Percentiles rank a stretch among this genome's conserved stretches.
Conservation (phyloP, 2,113 vertebrate genomes). For the Gymnocephalus cernua region DNA sequence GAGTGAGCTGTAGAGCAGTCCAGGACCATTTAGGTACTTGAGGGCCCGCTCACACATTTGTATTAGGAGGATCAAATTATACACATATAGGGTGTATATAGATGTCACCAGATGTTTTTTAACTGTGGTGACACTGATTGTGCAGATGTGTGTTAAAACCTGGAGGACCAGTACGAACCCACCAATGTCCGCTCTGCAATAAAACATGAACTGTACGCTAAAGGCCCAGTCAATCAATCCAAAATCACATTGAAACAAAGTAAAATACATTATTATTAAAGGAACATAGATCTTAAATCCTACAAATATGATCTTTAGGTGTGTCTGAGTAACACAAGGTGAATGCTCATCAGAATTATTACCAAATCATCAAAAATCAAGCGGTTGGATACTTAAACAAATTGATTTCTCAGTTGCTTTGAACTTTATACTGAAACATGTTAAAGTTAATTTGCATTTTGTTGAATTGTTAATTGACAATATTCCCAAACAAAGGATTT, state of each 20-base stretch:
- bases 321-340: conserved; percentile 13
- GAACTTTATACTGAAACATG: conserved; percentile 6
- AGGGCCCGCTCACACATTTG: conserved; percentile 3
- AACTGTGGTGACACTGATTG: conserved; percentile 33
- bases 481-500: conserved; percentile 16
- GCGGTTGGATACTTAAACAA: not conserved
- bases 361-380: not conserved
- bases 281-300: not conserved
- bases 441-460: conserved; percentile 25
- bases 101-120: conserved; percentile 19
- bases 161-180: not conserved
- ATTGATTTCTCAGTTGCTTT: conserved; percentile 7
- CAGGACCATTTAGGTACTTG: conserved; percentile 8
- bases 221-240: conserved; percentile 25
- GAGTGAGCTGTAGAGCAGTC: conserved; percentile 26
- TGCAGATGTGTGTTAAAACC: conserved; percentile 39
- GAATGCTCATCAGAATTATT: conserved; percentile 7
- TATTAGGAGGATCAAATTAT: conserved; percentile 11
- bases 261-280: not conserved
- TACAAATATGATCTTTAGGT: conserved; percentile 7
- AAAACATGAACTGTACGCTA: conserved; percentile 38
- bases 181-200: conserved; percentile 40
- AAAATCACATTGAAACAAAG: not conserved
- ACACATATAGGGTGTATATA: conserved; percentile 28
- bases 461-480: conserved; percentile 30